Evolutionary conservation across 2,888 invertebrate genomes (phyloP).

Genomic region (Pinctada fucata): DNA sequence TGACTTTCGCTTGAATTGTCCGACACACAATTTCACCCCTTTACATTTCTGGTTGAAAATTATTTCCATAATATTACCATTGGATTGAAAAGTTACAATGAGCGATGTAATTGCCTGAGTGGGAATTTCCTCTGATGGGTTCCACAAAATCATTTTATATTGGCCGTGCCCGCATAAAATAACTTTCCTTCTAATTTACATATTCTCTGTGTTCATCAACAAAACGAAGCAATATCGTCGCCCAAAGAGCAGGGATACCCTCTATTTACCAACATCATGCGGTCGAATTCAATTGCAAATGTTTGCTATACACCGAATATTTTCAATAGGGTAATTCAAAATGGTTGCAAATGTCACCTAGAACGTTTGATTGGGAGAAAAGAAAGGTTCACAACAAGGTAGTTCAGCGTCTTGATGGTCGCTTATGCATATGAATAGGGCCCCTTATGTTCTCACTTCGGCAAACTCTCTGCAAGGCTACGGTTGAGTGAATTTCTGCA

Average conservation of each 20-base stretch:
- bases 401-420: neutral
- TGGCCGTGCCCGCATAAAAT: conserved; percentile 30
- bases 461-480: neutral
- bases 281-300: conserved; percentile 41
- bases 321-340: conserved; percentile 10
- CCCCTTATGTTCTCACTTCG: neutral
- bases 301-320: conserved; percentile 6
- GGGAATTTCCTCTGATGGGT: conserved; percentile 3
- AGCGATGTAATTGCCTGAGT: conserved; percentile 14
- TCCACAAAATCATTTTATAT: conserved; percentile 32
- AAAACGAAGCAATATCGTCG: conserved; percentile 25
- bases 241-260: neutral
- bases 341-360: conserved; percentile 18
- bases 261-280: conserved; percentile 27
- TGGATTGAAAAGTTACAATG: conserved; percentile 17
- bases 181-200: conserved; percentile 26
- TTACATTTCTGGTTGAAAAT: conserved; percentile 6
- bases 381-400: neutral
- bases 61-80: conserved; percentile 30
- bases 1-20: neutral
- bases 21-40: conserved; percentile 18
- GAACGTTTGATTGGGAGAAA: conserved; percentile 4
- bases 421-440: conserved; percentile 3
- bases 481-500: conserved; percentile 8
- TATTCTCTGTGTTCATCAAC: conserved; percentile 25